phyloP scores from a whole-genome alignment of 1,140 invertebrate genomes.

The Ooceraea biroi region DNA sequence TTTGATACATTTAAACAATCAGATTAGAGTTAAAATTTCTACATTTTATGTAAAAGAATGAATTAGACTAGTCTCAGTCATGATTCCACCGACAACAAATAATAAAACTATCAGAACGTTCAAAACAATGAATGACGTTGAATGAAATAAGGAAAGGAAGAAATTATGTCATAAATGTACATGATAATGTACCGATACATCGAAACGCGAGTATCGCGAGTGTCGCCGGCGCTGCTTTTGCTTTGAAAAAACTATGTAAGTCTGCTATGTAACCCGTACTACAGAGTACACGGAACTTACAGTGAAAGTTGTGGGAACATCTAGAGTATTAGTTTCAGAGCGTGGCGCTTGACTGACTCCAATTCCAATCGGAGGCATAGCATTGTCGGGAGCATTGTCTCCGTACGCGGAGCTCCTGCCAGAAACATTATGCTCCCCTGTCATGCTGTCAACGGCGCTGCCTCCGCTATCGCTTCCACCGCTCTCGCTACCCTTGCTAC shows the following conservation, averaged over 20 bases:
- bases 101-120: not conserved
- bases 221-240: not conserved
- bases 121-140: not conserved
- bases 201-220: slow-evolving; percentile 3
- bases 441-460: slow-evolving; percentile 96
- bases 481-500: slow-evolving; percentile 92
- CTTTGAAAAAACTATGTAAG: slow-evolving; percentile 35
- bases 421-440: slow-evolving; percentile 93
- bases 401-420: slow-evolving; percentile 96
- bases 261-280: slow-evolving; percentile 32
- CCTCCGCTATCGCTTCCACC: slow-evolving; percentile 94
- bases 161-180: not conserved
- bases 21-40: slow-evolving; percentile 11
- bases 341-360: slow-evolving; percentile 79
- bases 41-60: not conserved
- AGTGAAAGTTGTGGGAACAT: slow-evolving; percentile 85
- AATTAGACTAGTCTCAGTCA: not conserved
- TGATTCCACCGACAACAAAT: not conserved
- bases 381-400: slow-evolving; percentile 88
- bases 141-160: not conserved
- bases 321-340: slow-evolving; percentile 87
- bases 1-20: not conserved
- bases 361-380: slow-evolving; percentile 83
- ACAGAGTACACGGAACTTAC: slow-evolving; percentile 75
- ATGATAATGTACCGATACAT: slow-evolving; percentile 3